Conservation (phyloP, 2,888 invertebrate species). For the Petrolisthes manimaculis region DNA sequence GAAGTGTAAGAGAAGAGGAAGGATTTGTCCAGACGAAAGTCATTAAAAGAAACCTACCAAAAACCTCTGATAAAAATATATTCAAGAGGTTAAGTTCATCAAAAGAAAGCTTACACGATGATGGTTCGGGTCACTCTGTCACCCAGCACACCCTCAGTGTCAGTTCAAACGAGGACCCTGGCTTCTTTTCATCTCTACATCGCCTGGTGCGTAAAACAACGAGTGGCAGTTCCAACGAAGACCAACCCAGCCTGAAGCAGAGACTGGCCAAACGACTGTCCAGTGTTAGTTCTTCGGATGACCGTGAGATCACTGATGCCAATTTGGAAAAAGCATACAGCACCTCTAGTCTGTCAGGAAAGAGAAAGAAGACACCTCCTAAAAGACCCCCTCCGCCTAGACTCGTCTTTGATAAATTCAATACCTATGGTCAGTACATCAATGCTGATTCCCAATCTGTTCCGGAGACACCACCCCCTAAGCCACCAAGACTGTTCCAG, state of each 20-base stretch:
- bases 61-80: not conserved
- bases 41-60: not conserved
- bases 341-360: not conserved
- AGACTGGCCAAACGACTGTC: conserved; percentile 40
- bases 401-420: conserved; percentile 40
- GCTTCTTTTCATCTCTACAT: conserved; percentile 45
- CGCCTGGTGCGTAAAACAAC: conserved; percentile 43
- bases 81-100: not conserved
- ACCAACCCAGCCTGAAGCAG: conserved; percentile 41
- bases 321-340: conserved; percentile 13
- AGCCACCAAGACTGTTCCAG: conserved; percentile 50
- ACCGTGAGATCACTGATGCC: conserved; percentile 22
- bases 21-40: not conserved
- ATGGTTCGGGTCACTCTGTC: not conserved
- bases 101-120: conserved; percentile 11
- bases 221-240: conserved; percentile 43
- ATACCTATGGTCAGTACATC: conserved; percentile 42
- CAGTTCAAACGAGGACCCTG: conserved; percentile 44
- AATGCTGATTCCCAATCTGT: conserved; percentile 10
- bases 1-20: not conserved
- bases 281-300: conserved; percentile 49
- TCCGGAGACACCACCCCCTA: conserved; percentile 45
- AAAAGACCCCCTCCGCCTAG: conserved; percentile 46
- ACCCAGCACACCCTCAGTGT: conserved; percentile 25
- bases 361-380: conserved; percentile 42